phyloP scores from a whole-genome alignment of 2,888 invertebrate genomes.

The Orthosia gracilis region DNA sequence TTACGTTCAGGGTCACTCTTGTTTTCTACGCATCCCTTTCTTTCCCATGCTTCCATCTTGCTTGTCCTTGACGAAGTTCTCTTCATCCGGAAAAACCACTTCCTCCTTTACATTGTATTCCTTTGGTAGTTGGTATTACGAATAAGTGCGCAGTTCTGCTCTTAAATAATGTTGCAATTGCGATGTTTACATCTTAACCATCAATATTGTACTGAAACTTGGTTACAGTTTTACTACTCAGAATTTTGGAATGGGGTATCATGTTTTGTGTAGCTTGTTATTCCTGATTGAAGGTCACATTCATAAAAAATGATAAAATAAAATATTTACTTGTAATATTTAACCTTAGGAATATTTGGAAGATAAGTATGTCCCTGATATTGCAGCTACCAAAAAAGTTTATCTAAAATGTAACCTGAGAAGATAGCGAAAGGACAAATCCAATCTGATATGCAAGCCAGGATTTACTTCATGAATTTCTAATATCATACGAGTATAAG shows the following conservation, averaged over 20 bases:
- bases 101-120: slow-evolving; percentile 19
- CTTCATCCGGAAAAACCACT: slow-evolving; percentile 68
- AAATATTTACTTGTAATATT: slow-evolving; percentile 27
- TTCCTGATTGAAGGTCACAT: slow-evolving; percentile 35
- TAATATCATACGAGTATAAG: background rate
- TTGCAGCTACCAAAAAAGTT: slow-evolving; percentile 4
- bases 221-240: slow-evolving; percentile 1
- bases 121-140: slow-evolving; percentile 18
- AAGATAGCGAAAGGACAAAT: slow-evolving; percentile 14
- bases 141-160: slow-evolving; percentile 40
- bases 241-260: slow-evolving; percentile 24
- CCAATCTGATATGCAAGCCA: slow-evolving; percentile 3
- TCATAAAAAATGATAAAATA: too few relatives aligned
- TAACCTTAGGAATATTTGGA: slow-evolving; percentile 24
- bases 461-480: background rate
- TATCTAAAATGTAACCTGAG: slow-evolving; percentile 33
- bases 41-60: slow-evolving; percentile 63
- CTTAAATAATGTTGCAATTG: slow-evolving; percentile 21
- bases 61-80: slow-evolving; percentile 65
- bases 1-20: slow-evolving; percentile 82
- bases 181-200: slow-evolving; percentile 29
- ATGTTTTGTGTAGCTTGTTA: slow-evolving; percentile 3
- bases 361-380: slow-evolving; percentile 36
- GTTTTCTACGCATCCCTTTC: slow-evolving; percentile 77
- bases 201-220: slow-evolving; percentile 24